Evolutionary conservation across 2,888 invertebrate species (phyloP).

Genomic region (Didymodactylos carnosus): DNA sequence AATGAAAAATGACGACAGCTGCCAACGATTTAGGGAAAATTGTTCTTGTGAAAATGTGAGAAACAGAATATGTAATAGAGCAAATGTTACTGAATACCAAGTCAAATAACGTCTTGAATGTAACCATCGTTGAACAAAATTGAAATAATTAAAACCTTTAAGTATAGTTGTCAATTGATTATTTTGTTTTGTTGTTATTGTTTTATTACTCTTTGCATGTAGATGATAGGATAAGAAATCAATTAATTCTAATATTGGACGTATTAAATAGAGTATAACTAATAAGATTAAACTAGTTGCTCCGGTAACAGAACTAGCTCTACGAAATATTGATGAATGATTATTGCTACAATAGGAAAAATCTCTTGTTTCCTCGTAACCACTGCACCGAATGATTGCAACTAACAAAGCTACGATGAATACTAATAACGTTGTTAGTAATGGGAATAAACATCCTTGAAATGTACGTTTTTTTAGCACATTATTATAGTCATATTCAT

Average conservation of each 20-base stretch:
- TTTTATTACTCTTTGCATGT: too few species aligned
- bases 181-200: too few species aligned
- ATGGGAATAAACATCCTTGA: neutral
- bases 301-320: neutral
- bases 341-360: too few species aligned
- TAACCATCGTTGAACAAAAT: neutral
- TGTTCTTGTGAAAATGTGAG: neutral
- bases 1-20: too few species aligned
- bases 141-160: neutral
- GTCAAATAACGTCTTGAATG: neutral
- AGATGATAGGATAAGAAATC: too few species aligned
- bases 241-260: neutral
- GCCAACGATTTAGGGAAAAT: too few species aligned
- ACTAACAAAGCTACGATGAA: neutral
- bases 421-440: neutral
- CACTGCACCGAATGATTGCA: neutral
- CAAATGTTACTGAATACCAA: neutral
- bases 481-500: neutral
- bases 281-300: neutral
- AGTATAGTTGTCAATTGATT: too few species aligned
- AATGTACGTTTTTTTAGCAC: neutral
- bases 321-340: neutral
- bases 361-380: too few species aligned
- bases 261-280: neutral
- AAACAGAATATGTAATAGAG: neutral